phyloP scores from a whole-genome alignment of 2,888 invertebrate genomes.

The Drosophila algonquin region DNA sequence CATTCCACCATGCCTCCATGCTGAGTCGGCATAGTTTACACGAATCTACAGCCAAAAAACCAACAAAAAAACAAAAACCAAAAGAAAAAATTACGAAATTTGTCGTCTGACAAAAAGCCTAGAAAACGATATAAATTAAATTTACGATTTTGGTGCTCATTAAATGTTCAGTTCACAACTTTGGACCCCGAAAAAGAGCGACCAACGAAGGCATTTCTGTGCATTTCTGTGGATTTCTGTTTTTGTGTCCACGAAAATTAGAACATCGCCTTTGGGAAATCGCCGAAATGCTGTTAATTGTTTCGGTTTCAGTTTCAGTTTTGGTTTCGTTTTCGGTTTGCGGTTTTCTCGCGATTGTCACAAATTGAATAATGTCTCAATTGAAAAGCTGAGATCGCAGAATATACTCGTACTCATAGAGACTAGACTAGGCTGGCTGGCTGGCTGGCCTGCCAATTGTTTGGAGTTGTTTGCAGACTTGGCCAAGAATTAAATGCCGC shows the following conservation, averaged over 20 bases:
- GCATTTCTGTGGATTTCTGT: constrained; percentile 13
- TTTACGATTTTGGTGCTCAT: constrained; percentile 72
- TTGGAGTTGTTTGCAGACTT: constrained; percentile 62
- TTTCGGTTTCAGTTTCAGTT: constrained; percentile 30
- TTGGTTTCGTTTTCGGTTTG: constrained; percentile 7
- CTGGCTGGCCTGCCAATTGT: constrained; percentile 46
- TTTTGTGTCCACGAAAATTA: constrained; percentile 59
- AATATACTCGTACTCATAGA: constrained; percentile 3
- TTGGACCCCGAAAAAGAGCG: constrained; percentile 9
- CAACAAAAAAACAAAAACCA: constrained; percentile 24
- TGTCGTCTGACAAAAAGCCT: constrained; percentile 70
- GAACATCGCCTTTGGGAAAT: constrained; percentile 76
- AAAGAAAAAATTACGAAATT: constrained; percentile 60
- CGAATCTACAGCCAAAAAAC: constrained; percentile 38
- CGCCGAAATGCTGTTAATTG: constrained; percentile 72
- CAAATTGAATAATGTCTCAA: constrained; percentile 78
- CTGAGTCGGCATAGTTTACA: constrained; percentile 71
- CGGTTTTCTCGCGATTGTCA: constrained; percentile 68
- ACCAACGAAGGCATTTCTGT: constrained; percentile 21
- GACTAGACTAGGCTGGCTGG: no score
- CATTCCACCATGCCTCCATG: constrained; percentile 40
- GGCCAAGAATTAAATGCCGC: constrained; percentile 30
- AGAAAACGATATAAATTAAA: constrained; percentile 76
- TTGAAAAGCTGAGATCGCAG: constrained; percentile 46
- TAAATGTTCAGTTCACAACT: constrained; percentile 58